Evolutionary conservation across 2,888 invertebrate genomes (phyloP).

Genomic region (Brachynemurus nebulosus): DNA sequence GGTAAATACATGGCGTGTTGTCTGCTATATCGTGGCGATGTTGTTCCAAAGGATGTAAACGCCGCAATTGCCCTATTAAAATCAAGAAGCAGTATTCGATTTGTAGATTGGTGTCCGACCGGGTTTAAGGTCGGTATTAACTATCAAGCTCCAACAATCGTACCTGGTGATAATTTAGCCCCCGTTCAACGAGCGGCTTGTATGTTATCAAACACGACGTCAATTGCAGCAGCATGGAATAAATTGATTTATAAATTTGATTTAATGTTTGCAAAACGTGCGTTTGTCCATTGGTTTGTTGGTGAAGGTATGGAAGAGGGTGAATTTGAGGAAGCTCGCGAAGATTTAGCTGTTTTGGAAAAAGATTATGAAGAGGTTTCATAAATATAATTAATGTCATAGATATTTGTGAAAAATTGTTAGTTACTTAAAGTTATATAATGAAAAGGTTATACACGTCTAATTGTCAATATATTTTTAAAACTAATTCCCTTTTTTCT

Average conservation of each 20-base stretch:
- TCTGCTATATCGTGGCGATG: conserved; percentile 76
- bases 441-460: too few species aligned
- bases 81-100: conserved; percentile 60
- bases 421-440: too few species aligned
- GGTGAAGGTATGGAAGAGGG: conserved; percentile 70
- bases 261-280: conserved; percentile 83
- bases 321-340: conserved; percentile 68
- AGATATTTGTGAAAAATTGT: too few species aligned
- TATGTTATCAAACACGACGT: conserved; percentile 83
- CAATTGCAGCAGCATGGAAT: conserved; percentile 79
- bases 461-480: too few species aligned
- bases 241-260: conserved; percentile 89
- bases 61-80: conserved; percentile 68
- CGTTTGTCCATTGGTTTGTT: conserved; percentile 89
- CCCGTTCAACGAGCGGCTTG: conserved; percentile 77
- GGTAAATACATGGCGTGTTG: conserved; percentile 88
- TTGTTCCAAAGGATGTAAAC: conserved; percentile 81
- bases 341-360: conserved; percentile 59
- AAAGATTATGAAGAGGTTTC: conserved; percentile 64
- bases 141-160: conserved; percentile 69
- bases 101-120: conserved; percentile 93
- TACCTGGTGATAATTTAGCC: conserved; percentile 47
- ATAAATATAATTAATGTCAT: too few species aligned
- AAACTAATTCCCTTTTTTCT: too few species aligned
- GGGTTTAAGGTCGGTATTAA: conserved; percentile 83